Evolutionary conservation across 2,888 invertebrate genomes (phyloP).

Genomic region (Pseudococcus longispinus): DNA sequence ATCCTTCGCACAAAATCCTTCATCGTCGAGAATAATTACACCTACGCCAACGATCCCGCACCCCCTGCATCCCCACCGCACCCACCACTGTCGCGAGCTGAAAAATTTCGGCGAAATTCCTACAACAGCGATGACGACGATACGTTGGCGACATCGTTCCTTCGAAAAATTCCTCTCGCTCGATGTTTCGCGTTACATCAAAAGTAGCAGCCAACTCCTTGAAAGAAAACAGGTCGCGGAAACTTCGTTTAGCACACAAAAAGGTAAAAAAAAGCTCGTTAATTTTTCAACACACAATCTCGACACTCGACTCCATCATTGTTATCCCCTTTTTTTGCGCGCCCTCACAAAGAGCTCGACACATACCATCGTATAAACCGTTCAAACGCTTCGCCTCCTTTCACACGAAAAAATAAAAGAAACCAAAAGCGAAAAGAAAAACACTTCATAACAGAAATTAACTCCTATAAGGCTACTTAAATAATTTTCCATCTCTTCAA

Average conservation of each 20-base stretch:
- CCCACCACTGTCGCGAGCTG: neutral
- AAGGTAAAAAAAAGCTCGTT: conserved; percentile 31
- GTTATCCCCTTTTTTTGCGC: neutral
- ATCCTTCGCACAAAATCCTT: neutral
- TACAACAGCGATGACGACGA: neutral
- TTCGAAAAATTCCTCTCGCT: neutral
- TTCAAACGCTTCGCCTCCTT: neutral
- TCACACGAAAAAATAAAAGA: neutral
- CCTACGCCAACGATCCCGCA: neutral
- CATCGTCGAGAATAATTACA: conserved; percentile 6
- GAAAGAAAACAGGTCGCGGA: neutral
- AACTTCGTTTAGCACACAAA: neutral
- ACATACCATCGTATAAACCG: neutral
- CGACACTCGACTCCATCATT: conserved; percentile 28
- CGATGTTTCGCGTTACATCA: neutral
- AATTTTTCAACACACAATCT: conserved; percentile 34
- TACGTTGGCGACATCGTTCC: too few species aligned
- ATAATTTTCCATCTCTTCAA: conserved; percentile 28
- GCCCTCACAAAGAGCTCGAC: neutral
- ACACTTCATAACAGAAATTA: conserved; percentile 34
- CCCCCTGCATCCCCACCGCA: neutral
- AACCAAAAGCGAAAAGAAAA: neutral
- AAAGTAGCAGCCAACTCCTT: neutral
- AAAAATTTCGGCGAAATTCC: neutral
- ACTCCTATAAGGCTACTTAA: conserved; percentile 18